Percentiles rank a stretch among this genome's conserved stretches.
These are phyloP conservation scores for Sebastolobus alascanus DNA, from an alignment of 2,797 vertebrate genomes.

Conservation along the genomic window DNA sequence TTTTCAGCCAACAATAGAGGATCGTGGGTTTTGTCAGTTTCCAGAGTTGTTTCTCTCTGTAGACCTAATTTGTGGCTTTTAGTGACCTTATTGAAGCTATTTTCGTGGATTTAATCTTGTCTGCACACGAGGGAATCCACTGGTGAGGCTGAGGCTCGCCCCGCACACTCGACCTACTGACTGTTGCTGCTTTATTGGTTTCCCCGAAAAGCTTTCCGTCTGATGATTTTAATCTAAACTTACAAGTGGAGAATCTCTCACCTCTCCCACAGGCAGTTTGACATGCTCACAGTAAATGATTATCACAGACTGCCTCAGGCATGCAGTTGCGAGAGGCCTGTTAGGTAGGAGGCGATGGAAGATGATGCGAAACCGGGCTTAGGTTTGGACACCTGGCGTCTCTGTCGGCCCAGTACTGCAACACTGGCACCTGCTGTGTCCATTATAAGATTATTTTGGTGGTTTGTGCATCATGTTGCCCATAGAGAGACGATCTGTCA, in stretches of 20 bases:
- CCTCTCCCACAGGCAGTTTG: slow-evolving; percentile 16
- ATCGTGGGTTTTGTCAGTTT: neutral
- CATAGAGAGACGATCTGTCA: neutral
- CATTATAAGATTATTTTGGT: slow-evolving; percentile 34
- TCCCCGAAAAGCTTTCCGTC: neutral
- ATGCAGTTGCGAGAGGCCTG: slow-evolving; percentile 19
- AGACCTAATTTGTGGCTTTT: slow-evolving; percentile 30
- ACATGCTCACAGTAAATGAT: slow-evolving; percentile 50
- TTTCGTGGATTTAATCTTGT: slow-evolving; percentile 42
- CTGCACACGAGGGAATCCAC: slow-evolving; percentile 21
- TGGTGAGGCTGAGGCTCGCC: slow-evolving; percentile 12
- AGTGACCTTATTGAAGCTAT: slow-evolving; percentile 24
- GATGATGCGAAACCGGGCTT: slow-evolving; percentile 31
- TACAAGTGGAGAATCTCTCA: slow-evolving; percentile 33
- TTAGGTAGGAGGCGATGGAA: slow-evolving; percentile 14
- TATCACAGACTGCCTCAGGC: slow-evolving; percentile 42
- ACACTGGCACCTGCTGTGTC: slow-evolving; percentile 8
- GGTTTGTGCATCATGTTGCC: slow-evolving; percentile 15
- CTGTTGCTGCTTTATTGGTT: slow-evolving; percentile 43
- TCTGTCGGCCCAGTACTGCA: neutral
- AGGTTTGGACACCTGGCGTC: slow-evolving; percentile 37
- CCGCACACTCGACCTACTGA: slow-evolving; percentile 6
- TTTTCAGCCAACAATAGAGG: neutral
- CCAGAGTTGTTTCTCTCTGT: slow-evolving; percentile 13
- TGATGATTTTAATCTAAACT: slow-evolving; percentile 55